Percentiles rank a stretch among this genome's conserved stretches.
Evolutionary conservation across 2,113 vertebrate genomes (phyloP).

Genomic region (Hirundichthys speculiger): DNA sequence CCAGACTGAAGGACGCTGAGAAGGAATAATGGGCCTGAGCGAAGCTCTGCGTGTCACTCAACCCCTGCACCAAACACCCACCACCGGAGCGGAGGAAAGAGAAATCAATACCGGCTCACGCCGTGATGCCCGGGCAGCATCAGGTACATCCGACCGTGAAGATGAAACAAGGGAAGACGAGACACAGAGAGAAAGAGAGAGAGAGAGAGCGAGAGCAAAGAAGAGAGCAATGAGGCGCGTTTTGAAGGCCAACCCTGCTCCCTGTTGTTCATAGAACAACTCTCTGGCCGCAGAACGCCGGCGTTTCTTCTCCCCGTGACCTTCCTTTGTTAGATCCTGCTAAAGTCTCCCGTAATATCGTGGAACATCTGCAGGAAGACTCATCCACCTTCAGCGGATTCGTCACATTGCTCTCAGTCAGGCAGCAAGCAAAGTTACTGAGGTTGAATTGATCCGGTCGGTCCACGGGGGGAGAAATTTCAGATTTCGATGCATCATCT

Average conservation of each 20-base stretch:
- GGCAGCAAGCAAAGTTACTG: slow-evolving; percentile 19
- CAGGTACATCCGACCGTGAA: slow-evolving; percentile 58
- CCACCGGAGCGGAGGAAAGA: slow-evolving; percentile 48
- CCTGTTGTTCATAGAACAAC: slow-evolving; percentile 44
- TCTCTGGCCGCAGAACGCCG: slow-evolving; percentile 22
- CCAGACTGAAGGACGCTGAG: slow-evolving; percentile 16
- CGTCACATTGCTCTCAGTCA: slow-evolving; percentile 39
- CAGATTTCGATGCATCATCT: slow-evolving; percentile 30
- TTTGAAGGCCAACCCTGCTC: slow-evolving; percentile 51
- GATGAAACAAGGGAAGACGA: slow-evolving; percentile 44
- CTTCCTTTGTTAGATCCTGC: slow-evolving; percentile 39
- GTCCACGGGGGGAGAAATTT: slow-evolving; percentile 38
- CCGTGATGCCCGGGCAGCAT: slow-evolving; percentile 48
- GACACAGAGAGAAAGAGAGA: slow-evolving; percentile 17
- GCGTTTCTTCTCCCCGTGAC: slow-evolving; percentile 40
- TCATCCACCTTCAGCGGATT: slow-evolving; percentile 44
- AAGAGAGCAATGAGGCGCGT: slow-evolving; percentile 40
- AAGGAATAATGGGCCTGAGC: slow-evolving; percentile 53
- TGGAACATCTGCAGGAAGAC: slow-evolving; percentile 28
- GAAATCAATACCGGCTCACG: slow-evolving; percentile 69
- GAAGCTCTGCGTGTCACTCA: slow-evolving; percentile 45
- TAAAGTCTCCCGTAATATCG: slow-evolving; percentile 31
- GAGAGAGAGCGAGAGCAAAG: slow-evolving; percentile 36
- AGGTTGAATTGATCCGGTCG: slow-evolving; percentile 42
- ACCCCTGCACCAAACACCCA: slow-evolving; percentile 61